A percentile compares a stretch with the other conserved stretches of the same genome.
These are phyloP conservation scores for Odontocerum albicorne DNA, from an alignment of 2,888 invertebrate species.

Conservation along the genomic window DNA sequence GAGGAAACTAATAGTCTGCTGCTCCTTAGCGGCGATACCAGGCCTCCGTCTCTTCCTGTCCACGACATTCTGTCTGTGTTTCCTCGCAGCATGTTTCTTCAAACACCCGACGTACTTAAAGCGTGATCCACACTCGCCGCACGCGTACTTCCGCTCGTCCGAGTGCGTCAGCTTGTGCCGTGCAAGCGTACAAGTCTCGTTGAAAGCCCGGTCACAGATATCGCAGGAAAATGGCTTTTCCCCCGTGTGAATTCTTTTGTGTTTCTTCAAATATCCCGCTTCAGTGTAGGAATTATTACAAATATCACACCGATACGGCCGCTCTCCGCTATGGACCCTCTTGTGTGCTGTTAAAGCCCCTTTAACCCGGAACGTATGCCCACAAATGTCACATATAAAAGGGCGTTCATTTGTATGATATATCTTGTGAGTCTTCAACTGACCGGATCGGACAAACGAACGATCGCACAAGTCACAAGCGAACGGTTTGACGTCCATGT, in stretches of 20 bases:
- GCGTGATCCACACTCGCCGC: slow-evolving; percentile 9
- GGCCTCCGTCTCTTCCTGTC: no score
- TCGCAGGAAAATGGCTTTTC: slow-evolving; percentile 20
- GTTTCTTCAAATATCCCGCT: slow-evolving; percentile 17
- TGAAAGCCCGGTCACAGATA: slow-evolving; percentile 15
- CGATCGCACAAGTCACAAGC: slow-evolving; percentile 5
- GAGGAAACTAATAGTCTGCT: no score
- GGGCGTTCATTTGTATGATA: slow-evolving; percentile 17
- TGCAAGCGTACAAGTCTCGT: slow-evolving; percentile 14
- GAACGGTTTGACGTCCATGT: background rate
- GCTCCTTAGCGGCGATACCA: no score
- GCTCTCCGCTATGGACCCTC: slow-evolving; percentile 4
- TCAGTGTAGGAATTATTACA: slow-evolving; percentile 15
- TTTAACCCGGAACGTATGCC: slow-evolving; percentile 2
- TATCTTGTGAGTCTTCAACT: slow-evolving; percentile 19
- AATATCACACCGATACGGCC: slow-evolving; percentile 18
- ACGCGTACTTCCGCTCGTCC: slow-evolving; percentile 11
- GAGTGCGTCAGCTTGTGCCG: slow-evolving; percentile 17
- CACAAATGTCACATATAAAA: slow-evolving; percentile 17
- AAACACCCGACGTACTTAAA: slow-evolving; percentile 18
- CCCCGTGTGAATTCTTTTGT: slow-evolving; percentile 16
- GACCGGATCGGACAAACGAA: slow-evolving; percentile 10
- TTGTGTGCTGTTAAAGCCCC: slow-evolving; percentile 8
- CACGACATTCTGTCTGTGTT: slow-evolving; percentile 8
- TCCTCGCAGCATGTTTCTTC: slow-evolving; percentile 13